A percentile compares a stretch with the other conserved stretches of the same genome.
Conservation (phyloP, 2,888 invertebrate genomes). For the Argynnis bischoffii region DNA sequence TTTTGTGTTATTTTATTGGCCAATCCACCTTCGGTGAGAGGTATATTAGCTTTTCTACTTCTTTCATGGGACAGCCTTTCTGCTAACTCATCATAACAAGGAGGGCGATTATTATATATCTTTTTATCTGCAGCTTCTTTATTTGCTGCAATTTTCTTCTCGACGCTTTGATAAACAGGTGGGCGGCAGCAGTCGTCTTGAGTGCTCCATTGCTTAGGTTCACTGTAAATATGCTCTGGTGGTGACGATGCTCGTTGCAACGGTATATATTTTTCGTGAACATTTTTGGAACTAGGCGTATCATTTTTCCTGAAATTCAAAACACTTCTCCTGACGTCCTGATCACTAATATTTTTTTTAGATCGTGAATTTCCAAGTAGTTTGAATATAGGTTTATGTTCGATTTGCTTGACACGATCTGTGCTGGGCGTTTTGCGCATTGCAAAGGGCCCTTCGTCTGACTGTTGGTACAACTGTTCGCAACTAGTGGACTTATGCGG, state of each 20-base stretch:
- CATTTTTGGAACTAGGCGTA: conserved; percentile 58
- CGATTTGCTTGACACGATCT: conserved; percentile 70
- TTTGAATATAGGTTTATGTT: conserved; percentile 73
- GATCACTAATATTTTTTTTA: conserved; percentile 67
- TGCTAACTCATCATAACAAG: conserved; percentile 77
- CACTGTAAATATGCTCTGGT: conserved; percentile 71
- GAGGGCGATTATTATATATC: conserved; percentile 66
- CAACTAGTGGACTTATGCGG: conserved; percentile 77
- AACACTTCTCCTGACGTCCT: conserved; percentile 68
- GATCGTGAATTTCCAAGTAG: conserved; percentile 70
- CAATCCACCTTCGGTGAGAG: conserved; percentile 57
- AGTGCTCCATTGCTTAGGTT: conserved; percentile 67
- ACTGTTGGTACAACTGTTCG: conserved; percentile 74
- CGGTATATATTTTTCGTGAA: conserved; percentile 77
- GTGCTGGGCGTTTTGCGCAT: conserved; percentile 78
- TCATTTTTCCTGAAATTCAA: conserved; percentile 73
- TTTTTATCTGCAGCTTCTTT: conserved; percentile 65
- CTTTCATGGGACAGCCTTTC: conserved; percentile 74
- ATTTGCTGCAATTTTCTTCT: conserved; percentile 67
- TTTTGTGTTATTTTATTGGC: conserved; percentile 76
- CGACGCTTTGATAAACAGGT: conserved; percentile 74
- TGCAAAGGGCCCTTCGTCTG: conserved; percentile 66
- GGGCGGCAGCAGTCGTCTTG: conserved; percentile 73
- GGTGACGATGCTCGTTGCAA: conserved; percentile 64
- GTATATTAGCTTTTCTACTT: conserved; percentile 68